Conservation (phyloP, 1,140 invertebrate genomes). For the Drosophila cardini region DNA sequence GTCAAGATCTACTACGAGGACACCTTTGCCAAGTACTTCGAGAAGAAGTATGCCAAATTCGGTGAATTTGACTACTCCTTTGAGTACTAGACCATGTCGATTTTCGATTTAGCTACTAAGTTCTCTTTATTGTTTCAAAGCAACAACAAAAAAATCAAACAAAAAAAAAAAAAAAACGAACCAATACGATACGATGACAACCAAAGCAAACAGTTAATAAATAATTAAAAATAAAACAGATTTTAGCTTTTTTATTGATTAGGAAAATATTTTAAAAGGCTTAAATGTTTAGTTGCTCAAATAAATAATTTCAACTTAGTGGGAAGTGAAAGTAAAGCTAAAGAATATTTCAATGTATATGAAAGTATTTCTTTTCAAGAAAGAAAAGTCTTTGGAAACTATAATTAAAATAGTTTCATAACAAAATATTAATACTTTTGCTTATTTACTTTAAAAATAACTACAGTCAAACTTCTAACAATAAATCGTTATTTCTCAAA, state of each 20-base stretch:
- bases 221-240: conserved; percentile 1
- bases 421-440: too few relatives aligned
- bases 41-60: conserved; percentile 66
- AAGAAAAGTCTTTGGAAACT: too few relatives aligned
- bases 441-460: too few relatives aligned
- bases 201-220: conserved; percentile 28
- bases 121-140: conserved; percentile 39
- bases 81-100: conserved; percentile 44
- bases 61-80: conserved; percentile 70
- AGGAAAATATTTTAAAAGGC: not conserved
- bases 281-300: not conserved
- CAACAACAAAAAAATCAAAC: conserved; percentile 46
- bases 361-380: too few relatives aligned
- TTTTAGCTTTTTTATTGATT: not conserved
- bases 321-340: too few relatives aligned
- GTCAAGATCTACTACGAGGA: conserved; percentile 84
- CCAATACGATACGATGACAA: conserved; percentile 27
- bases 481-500: too few relatives aligned
- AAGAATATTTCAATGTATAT: too few relatives aligned
- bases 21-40: conserved; percentile 84
- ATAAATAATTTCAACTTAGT: too few relatives aligned
- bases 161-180: conserved; percentile 49
- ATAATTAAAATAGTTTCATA: too few relatives aligned
- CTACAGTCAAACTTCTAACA: too few relatives aligned
- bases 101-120: conserved; percentile 46